Evolutionary conservation across 1,140 invertebrate species (phyloP), one percentile per base, ranked within the genome.

Genomic region (Calephelis nemesis): DNA sequence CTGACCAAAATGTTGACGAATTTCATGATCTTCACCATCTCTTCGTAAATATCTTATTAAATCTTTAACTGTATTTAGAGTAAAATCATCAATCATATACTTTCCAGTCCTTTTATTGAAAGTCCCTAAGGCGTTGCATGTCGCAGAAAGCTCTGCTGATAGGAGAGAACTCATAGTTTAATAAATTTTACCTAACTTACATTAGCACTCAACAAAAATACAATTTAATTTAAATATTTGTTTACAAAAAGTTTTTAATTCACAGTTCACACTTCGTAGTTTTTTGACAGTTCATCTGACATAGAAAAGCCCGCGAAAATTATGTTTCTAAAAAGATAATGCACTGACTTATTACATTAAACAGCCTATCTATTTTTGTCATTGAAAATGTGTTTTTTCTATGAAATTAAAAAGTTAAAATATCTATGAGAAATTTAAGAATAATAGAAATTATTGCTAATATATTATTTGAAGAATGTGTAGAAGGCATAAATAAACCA

Each of bases 1-100:
- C 77, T 96, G 94, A 9, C 98, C 98, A 68, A 99, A 93, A 82
- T 97, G 96, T 50, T 96, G 94, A 49, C 98, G 94, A 73, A 99
- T 96, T 76, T 96, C 95, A 90, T 98, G 97, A 62, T 96, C 96
- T 76, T 94, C 94, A 74, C 97, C 95, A 92, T 99, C 98, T 70
- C 96, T 94, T 74, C 97, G 94, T 72, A 99, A 91, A 90, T 97
- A 99, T 80, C 97, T 94, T 77, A 99, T 97, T 54, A 99, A 92
- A 93, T 99, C 97, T 82, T 96, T 97, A 15, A 96, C 93, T 48
- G 95, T 95, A 83, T 96, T 97, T 63, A 94, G 80, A 10, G 93
- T 93, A 78, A 92, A 94, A 12, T 91, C 91, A 86, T 96, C 95
- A 74, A 94, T 94, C 77, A 94, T 92, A 87, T 96, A 96, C 76